A percentile compares a stretch with the other conserved stretches of the same genome.
Evolutionary conservation across 2,113 vertebrate species (phyloP).

Genomic region (Larimichthys crocea): DNA sequence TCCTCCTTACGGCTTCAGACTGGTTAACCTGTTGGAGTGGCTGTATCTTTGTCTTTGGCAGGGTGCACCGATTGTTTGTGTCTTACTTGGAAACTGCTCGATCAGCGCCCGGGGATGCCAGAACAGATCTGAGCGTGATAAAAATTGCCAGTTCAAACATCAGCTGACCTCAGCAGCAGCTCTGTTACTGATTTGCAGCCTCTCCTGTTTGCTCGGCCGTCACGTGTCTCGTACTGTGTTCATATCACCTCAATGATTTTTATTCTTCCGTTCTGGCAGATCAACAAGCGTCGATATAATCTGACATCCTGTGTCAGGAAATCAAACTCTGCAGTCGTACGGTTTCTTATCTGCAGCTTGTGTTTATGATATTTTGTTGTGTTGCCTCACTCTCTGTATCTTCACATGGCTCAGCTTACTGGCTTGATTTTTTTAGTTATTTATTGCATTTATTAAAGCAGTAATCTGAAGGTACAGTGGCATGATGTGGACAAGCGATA

Average conservation of each 20-base stretch:
- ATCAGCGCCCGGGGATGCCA: constrained; percentile 54
- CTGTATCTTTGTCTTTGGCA: not conserved
- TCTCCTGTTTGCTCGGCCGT: constrained; percentile 45
- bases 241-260: constrained; percentile 2
- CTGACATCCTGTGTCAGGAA: constrained; percentile 49
- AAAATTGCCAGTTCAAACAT: constrained; percentile 58
- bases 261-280: constrained; percentile 43
- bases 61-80: constrained; percentile 9
- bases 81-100: constrained; percentile 44
- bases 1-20: not conserved
- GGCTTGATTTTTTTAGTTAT: too few relatives aligned
- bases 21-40: constrained; percentile 16
- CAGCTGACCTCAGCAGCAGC: constrained; percentile 68
- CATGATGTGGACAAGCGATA: not conserved
- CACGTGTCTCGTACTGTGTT: not conserved
- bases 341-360: constrained; percentile 24
- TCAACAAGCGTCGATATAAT: constrained; percentile 23
- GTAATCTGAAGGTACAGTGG: not conserved
- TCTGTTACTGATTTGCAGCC: constrained; percentile 68
- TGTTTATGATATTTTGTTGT: not conserved
- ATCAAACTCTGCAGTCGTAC: constrained; percentile 4
- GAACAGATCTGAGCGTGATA: constrained; percentile 52
- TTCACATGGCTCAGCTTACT: not conserved
- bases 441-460: not conserved
- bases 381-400: not conserved